Evolutionary conservation across 2,888 invertebrate species (phyloP), one percentile per base, ranked within the genome.

Genomic region (Machimus atricapillus): DNA sequence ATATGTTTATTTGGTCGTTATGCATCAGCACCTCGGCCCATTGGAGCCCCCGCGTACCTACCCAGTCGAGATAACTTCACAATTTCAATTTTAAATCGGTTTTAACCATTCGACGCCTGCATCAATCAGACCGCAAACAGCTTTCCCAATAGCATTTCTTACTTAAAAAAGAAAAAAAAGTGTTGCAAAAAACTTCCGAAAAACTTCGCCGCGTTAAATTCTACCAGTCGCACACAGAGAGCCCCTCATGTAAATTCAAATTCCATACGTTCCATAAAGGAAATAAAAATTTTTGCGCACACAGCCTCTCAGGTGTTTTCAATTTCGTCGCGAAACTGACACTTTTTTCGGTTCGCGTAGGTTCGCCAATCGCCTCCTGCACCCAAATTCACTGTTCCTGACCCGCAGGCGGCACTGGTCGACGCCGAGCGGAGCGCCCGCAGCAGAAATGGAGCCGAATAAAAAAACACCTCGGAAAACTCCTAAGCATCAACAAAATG

Each of bases 401-500:
- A 52, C 12, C 66, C 23, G 19, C 56, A n/a, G 16, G 56, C 56
- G 66, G 66, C 66, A 4, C 19, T 58, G 8, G 12, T 12, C 23
- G 66, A 23, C n/a, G 19, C 66, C 23, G 27, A 66, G 66, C 66
- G 27, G 19, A 66, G 19, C 27, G 66, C 66, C 23, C 14, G 23
- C 23, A 66, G 3, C 0, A 23, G 12, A 66, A 66, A 27, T 27
- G 9, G 7, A 66, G 27, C 14, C 12, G 66, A 66, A 1, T 52
- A 52, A 66, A 19, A 23, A 74, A 31, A n/a, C 43, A 56, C 56
- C 52, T 73, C 37, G 19, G 34, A 52, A 85, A 74, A 74, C 23
- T 85, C 74, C 23, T 46, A 74, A 46, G 85, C 74, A 46, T 74
- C 74, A 73, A 74, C 74, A 74, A 85, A 85, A 34, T 85, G 85